Conservation (phyloP, 2,888 invertebrate species). For the Pilophorus perplexus region DNA sequence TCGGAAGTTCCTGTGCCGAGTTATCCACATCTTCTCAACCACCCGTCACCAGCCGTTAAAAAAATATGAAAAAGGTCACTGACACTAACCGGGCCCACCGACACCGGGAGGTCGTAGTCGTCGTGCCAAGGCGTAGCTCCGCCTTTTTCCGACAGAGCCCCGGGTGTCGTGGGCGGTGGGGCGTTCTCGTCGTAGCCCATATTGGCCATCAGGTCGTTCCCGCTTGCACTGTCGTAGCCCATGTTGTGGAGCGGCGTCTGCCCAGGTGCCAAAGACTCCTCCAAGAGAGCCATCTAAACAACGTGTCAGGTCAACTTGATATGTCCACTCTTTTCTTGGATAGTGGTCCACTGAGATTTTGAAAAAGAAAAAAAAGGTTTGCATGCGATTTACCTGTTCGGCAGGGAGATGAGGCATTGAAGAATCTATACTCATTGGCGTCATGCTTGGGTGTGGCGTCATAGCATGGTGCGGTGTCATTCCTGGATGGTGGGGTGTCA, state of each 20-base stretch:
- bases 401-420: constrained; percentile 63
- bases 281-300: constrained; percentile 43
- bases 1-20: not conserved
- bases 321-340: not conserved
- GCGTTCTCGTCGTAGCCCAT: constrained; percentile 67
- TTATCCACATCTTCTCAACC: too few species aligned
- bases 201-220: constrained; percentile 61
- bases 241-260: constrained; percentile 46
- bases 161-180: constrained; percentile 61
- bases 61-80: constrained; percentile 11
- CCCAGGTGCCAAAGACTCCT: constrained; percentile 43
- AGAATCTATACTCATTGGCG: constrained; percentile 54
- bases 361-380: too few species aligned
- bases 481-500: constrained; percentile 43
- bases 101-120: constrained; percentile 78
- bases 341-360: too few species aligned
- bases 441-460: too few species aligned
- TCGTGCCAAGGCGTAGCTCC: constrained; percentile 64
- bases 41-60: not conserved
- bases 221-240: constrained; percentile 42
- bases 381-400: constrained; percentile 62
- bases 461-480: too few species aligned
- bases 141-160: constrained; percentile 59
- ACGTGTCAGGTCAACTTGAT: not conserved
- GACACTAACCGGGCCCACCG: constrained; percentile 72